Conservation (phyloP, 2,113 vertebrate genomes). For the Cettia cetti region DNA sequence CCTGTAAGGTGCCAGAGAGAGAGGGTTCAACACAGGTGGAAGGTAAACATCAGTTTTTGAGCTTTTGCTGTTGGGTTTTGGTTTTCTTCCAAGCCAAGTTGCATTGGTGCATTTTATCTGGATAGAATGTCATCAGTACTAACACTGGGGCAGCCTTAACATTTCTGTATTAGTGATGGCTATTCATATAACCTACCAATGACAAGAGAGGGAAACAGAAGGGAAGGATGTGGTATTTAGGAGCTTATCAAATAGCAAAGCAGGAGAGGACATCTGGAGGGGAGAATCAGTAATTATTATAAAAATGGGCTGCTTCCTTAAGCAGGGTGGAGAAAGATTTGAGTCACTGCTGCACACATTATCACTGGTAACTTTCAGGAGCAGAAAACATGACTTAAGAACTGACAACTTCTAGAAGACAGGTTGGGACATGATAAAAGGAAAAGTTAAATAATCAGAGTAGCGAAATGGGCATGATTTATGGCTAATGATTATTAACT, state of each 20-base stretch:
- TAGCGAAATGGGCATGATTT: neutral
- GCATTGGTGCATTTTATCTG: neutral
- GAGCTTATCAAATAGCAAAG: neutral
- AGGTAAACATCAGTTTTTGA: neutral
- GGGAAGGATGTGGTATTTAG: neutral
- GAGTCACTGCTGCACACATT: neutral
- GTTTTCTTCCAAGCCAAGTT: neutral
- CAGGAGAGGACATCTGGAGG: neutral
- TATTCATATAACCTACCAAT: neutral
- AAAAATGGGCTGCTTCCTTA: neutral
- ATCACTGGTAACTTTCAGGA: neutral
- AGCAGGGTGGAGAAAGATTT: neutral
- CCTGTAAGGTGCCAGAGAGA: neutral
- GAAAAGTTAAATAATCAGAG: neutral
- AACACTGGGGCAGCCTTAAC: neutral
- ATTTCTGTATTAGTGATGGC: neutral
- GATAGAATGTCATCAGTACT: neutral
- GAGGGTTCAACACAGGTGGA: neutral
- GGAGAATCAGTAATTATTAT: neutral
- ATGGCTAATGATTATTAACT: neutral
- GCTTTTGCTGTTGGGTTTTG: neutral
- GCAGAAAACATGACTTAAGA: neutral
- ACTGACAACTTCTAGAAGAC: neutral
- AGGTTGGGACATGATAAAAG: neutral
- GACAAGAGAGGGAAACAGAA: neutral